phyloP scores from a whole-genome alignment of 2,888 invertebrate genomes.

The Dryadula phaetusa region DNA sequence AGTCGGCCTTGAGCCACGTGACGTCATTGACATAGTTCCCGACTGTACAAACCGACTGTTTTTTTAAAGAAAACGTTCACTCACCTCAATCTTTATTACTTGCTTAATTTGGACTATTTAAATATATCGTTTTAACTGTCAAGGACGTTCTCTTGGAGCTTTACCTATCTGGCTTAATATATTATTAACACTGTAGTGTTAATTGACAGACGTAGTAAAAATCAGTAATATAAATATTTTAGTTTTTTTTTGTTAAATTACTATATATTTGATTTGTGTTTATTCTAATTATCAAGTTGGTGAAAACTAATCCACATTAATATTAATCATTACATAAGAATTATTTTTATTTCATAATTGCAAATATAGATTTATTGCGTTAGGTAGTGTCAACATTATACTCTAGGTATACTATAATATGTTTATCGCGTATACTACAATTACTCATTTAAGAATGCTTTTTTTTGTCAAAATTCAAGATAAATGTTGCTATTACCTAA shows the following conservation, averaged over 20 bases:
- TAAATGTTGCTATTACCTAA: conserved; percentile 18
- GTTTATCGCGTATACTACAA: conserved; percentile 9
- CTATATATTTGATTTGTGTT: not conserved
- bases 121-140: conserved; percentile 8
- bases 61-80: conserved; percentile 46
- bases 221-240: not conserved
- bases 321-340: not conserved
- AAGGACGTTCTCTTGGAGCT: conserved; percentile 18
- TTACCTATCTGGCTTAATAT: not conserved
- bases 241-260: not conserved
- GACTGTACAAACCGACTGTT: conserved; percentile 62
- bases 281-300: not conserved
- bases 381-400: not conserved
- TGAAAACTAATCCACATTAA: not conserved
- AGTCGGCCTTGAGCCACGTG: conserved; percentile 75
- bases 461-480: conserved; percentile 6
- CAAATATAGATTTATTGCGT: not conserved
- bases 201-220: conserved; percentile 1
- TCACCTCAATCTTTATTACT: conserved; percentile 44
- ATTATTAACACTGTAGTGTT: conserved; percentile 4
- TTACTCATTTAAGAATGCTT: conserved; percentile 18
- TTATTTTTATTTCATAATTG: not conserved
- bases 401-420: not conserved
- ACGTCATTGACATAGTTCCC: conserved; percentile 82
- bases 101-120: conserved; percentile 20